phyloP scores from a whole-genome alignment of 2,113 vertebrate genomes.

The Dipodomys ordii region DNA sequence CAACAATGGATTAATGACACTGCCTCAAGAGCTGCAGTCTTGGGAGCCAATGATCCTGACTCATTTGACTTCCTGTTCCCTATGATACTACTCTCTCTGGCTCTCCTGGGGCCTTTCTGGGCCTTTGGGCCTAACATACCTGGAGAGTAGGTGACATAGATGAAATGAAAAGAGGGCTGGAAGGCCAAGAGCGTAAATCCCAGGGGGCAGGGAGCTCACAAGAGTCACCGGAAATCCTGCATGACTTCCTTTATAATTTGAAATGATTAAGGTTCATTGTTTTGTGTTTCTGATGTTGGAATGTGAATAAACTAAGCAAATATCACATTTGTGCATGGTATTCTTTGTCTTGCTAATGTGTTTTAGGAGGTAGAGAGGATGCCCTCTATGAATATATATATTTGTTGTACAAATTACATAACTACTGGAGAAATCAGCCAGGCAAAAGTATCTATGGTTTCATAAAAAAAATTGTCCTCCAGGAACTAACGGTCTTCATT shows the following conservation, averaged over 20 bases:
- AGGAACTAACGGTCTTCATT: neutral
- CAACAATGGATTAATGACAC: conserved; percentile 41
- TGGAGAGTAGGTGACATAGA: neutral
- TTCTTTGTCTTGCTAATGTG: neutral
- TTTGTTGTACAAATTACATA: conserved; percentile 21
- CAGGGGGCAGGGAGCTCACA: neutral
- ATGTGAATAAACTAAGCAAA: conserved; percentile 34
- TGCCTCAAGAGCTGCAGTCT: conserved; percentile 44
- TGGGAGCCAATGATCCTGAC: neutral
- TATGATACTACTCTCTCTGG: conserved; percentile 1
- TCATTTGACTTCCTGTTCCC: neutral
- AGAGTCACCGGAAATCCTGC: neutral
- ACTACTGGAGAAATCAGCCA: neutral
- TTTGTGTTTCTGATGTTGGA: neutral
- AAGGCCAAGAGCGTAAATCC: neutral
- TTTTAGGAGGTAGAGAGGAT: conserved; percentile 11
- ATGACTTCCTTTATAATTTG: neutral
- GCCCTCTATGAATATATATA: neutral
- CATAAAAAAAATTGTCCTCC: neutral
- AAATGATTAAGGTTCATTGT: conserved; percentile 38
- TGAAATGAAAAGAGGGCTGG: neutral
- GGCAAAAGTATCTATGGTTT: neutral
- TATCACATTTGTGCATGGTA: neutral
- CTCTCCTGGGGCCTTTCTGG: conserved; percentile 18
- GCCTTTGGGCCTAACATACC: neutral